Evolutionary conservation across 2,888 invertebrate genomes (phyloP).

Genomic region (Microctonus brassicae): DNA sequence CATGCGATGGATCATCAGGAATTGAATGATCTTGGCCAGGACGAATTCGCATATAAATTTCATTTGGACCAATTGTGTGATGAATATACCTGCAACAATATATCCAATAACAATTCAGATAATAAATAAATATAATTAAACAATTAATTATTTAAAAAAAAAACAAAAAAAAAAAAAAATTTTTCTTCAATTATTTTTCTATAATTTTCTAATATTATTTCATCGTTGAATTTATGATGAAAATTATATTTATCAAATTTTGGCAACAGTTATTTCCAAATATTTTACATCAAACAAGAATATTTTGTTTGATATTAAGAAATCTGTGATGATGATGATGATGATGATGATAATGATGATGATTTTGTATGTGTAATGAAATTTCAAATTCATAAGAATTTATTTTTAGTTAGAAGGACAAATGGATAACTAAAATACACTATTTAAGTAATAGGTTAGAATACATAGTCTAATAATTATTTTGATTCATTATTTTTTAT

Average conservation of each 20-base stretch:
- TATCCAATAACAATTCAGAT: too few relatives aligned
- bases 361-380: conserved; percentile 10
- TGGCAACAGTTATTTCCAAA: conserved; percentile 36
- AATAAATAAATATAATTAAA: too few relatives aligned
- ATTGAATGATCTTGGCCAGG: conserved; percentile 76
- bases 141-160: too few relatives aligned
- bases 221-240: too few relatives aligned
- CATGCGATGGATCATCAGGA: conserved; percentile 78
- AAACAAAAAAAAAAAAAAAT: too few relatives aligned
- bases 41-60: conserved; percentile 80
- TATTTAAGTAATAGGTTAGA: conserved; percentile 7
- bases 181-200: too few relatives aligned
- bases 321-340: conserved; percentile 25
- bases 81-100: conserved; percentile 74
- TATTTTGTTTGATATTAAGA: conserved; percentile 44
- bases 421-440: conserved; percentile 27
- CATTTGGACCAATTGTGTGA: conserved; percentile 78
- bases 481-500: not conserved
- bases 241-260: conserved; percentile 49
- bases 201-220: too few relatives aligned
- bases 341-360: not conserved
- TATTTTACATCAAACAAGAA: conserved; percentile 31
- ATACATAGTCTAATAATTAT: not conserved
- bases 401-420: conserved; percentile 50
- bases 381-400: conserved; percentile 39